A percentile compares a stretch with the other conserved stretches of the same genome.
These are phyloP conservation scores for Amitus sp. DNA, from an alignment of 2,888 invertebrate genomes.

Conservation along the genomic window DNA sequence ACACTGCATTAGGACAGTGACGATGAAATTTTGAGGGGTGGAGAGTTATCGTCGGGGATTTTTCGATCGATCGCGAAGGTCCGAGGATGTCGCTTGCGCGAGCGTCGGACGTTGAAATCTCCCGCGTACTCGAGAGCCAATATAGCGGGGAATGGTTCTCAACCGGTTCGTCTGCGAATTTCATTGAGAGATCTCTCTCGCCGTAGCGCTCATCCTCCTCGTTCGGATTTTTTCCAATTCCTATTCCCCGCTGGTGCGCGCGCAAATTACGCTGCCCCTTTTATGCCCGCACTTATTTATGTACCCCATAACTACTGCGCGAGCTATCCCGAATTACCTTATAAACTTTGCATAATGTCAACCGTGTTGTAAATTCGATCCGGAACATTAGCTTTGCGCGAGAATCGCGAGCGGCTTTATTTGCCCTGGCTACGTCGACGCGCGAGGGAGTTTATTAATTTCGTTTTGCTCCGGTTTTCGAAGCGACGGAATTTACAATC, in stretches of 20 bases:
- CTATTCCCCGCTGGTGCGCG: constrained; percentile 15
- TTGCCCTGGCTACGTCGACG: too few species aligned
- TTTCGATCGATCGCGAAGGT: too few species aligned
- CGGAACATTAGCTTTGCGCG: not conserved
- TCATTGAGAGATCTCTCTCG: constrained; percentile 31
- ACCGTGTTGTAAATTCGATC: not conserved
- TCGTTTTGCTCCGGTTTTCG: not conserved
- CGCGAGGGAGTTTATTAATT: not conserved
- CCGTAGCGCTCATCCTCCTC: constrained; percentile 15
- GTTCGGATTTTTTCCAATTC: constrained; percentile 26
- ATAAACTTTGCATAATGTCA: constrained; percentile 29
- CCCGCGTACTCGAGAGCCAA: constrained; percentile 31
- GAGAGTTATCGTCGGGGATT: too few species aligned
- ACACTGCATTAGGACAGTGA: too few species aligned
- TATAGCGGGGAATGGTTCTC: constrained; percentile 49
- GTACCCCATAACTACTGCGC: constrained; percentile 27
- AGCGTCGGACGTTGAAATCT: constrained; percentile 47
- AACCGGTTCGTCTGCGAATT: constrained; percentile 49
- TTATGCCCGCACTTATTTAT: constrained; percentile 20
- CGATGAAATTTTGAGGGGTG: too few species aligned
- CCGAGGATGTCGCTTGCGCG: constrained; percentile 40
- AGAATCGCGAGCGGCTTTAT: not conserved
- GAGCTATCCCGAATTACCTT: constrained; percentile 23
- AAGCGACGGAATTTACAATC: too few species aligned
- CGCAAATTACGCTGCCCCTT: constrained; percentile 25